Percentiles rank a stretch among this genome's conserved stretches.
These are phyloP conservation scores for Idaea biselata DNA, from an alignment of 2,888 invertebrate species.

Conservation along the genomic window DNA sequence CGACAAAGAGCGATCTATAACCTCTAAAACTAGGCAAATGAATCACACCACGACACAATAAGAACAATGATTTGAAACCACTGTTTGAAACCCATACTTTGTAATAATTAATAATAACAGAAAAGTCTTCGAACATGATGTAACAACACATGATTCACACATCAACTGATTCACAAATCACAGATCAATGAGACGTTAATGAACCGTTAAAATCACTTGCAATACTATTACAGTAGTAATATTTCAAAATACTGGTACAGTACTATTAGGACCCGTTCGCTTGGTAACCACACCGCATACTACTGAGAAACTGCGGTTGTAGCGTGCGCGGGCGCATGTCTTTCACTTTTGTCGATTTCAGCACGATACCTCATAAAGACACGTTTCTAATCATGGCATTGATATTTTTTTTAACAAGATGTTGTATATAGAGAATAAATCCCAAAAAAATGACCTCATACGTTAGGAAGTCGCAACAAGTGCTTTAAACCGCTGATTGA, in stretches of 20 bases:
- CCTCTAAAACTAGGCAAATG: no score
- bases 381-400: slow-evolving; percentile 28
- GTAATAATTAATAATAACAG: neutral
- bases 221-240: neutral
- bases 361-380: slow-evolving; percentile 35
- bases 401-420: neutral
- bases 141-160: slow-evolving; percentile 8
- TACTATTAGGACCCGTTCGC: slow-evolving; percentile 46
- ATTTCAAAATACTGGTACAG: slow-evolving; percentile 13
- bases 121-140: slow-evolving; percentile 8
- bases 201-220: neutral
- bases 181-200: slow-evolving; percentile 19
- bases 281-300: slow-evolving; percentile 56
- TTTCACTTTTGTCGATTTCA: slow-evolving; percentile 63
- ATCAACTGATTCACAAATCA: slow-evolving; percentile 29
- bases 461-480: no score
- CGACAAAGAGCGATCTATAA: no score
- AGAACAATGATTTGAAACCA: neutral
- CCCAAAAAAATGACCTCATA: no score
- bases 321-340: slow-evolving; percentile 51
- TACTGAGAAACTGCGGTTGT: slow-evolving; percentile 43
- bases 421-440: no score
- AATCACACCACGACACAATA: slow-evolving; percentile 6
- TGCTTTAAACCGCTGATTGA: no score
- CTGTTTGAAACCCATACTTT: slow-evolving; percentile 1